Evolutionary conservation across 2,888 invertebrate genomes (phyloP).

Genomic region (Orthosia cruda): DNA sequence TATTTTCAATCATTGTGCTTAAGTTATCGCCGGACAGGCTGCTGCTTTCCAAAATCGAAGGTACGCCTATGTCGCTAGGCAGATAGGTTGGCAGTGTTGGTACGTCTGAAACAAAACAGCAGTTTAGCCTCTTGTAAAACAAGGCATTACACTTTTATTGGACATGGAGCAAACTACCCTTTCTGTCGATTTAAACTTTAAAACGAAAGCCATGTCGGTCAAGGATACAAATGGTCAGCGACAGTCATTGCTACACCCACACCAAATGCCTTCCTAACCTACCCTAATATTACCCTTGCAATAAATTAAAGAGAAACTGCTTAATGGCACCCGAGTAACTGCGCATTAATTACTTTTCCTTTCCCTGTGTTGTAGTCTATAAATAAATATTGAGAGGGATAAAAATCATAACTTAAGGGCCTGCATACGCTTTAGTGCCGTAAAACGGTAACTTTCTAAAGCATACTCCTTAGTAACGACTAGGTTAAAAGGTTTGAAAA

Average conservation of each 20-base stretch:
- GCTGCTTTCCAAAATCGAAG: conserved; percentile 77
- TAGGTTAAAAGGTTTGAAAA: too few relatives aligned
- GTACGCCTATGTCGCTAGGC: conserved; percentile 72
- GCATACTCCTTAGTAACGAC: too few relatives aligned
- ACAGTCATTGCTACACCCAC: neutral
- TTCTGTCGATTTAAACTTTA: neutral
- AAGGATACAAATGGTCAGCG: neutral
- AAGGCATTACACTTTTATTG: neutral
- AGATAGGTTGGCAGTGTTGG: conserved; percentile 73
- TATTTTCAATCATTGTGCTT: conserved; percentile 84
- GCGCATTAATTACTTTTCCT: neutral
- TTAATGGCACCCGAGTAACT: neutral
- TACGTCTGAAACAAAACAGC: conserved; percentile 71
- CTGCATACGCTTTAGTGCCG: too few relatives aligned
- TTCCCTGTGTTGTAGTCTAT: neutral
- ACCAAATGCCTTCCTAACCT: neutral
- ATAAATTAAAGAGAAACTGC: neutral
- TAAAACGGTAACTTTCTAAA: too few relatives aligned
- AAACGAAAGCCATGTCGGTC: neutral
- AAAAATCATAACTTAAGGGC: neutral
- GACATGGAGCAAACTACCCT: neutral
- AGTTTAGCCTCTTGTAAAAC: neutral
- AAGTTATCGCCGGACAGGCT: conserved; percentile 73
- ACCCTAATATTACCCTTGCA: neutral
- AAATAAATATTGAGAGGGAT: neutral